Percentiles rank a stretch among this genome's conserved stretches.
Conservation (phyloP, 2,113 vertebrate species). For the Rhea americana region DNA sequence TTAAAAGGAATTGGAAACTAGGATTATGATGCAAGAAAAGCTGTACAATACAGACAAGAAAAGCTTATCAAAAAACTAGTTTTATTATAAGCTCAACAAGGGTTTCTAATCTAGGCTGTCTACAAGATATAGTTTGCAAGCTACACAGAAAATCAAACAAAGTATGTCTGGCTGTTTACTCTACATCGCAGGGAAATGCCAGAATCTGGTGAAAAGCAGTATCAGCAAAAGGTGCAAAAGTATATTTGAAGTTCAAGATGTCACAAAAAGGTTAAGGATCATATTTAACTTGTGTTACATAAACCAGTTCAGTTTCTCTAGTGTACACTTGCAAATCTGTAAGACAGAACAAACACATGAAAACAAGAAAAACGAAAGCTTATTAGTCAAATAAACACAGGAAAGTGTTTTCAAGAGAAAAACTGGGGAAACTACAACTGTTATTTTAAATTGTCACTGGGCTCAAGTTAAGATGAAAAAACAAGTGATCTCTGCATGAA, state of each 20-base stretch:
- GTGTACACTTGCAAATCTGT: background rate
- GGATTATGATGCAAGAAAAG: background rate
- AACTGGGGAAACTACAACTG: background rate
- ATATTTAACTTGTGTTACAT: background rate
- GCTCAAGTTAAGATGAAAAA: background rate
- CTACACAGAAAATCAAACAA: background rate
- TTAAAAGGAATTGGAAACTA: background rate
- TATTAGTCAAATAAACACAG: background rate
- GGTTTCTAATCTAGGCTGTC: background rate
- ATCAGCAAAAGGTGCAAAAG: background rate
- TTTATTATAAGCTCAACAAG: background rate
- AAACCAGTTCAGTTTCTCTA: background rate
- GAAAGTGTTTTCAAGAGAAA: background rate
- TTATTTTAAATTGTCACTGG: background rate
- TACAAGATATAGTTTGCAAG: background rate
- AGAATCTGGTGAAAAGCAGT: background rate
- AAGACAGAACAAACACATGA: background rate
- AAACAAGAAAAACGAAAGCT: background rate
- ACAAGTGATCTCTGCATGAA: background rate
- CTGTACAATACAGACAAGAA: background rate
- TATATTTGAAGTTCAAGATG: background rate
- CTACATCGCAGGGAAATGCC: background rate
- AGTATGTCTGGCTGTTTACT: background rate
- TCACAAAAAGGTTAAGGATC: background rate
- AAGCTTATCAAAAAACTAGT: background rate